A percentile compares a stretch with the other conserved stretches of the same genome.
Evolutionary conservation across 2,113 vertebrate genomes (phyloP).

Genomic region (Phrynosoma platyrhinos): DNA sequence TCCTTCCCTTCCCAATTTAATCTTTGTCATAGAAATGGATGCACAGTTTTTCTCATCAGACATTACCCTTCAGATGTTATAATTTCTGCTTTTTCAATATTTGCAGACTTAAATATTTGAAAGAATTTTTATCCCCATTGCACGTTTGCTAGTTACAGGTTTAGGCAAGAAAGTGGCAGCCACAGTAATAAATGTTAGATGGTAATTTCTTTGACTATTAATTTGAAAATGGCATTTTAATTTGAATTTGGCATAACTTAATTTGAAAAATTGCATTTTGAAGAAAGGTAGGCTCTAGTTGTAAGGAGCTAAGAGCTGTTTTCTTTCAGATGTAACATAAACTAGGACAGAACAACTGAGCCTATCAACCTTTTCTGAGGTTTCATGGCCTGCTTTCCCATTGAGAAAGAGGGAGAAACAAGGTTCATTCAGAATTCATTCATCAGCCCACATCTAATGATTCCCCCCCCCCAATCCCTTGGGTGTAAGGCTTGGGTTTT

Average conservation of each 20-base stretch:
- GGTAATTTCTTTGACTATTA: slow-evolving; percentile 51
- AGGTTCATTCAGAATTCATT: too few relatives aligned
- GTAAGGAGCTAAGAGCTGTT: too few relatives aligned
- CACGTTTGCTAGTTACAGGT: slow-evolving; percentile 41
- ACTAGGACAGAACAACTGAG: too few relatives aligned
- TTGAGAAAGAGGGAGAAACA: too few relatives aligned
- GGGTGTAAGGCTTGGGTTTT: too few relatives aligned
- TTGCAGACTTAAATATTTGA: slow-evolving; percentile 52
- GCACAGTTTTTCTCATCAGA: slow-evolving; percentile 64
- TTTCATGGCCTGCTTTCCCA: too few relatives aligned
- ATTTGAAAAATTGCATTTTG: slow-evolving; percentile 11
- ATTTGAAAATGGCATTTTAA: slow-evolving; percentile 51
- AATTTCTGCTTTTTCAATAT: slow-evolving; percentile 64
- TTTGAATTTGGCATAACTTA: slow-evolving; percentile 31
- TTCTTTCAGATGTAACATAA: slow-evolving; percentile 15
- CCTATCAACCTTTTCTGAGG: too few relatives aligned
- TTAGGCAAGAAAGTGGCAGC: slow-evolving; percentile 50
- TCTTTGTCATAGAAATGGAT: slow-evolving; percentile 64
- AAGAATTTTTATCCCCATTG: slow-evolving; percentile 61
- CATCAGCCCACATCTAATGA: too few relatives aligned
- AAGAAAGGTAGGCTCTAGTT: slow-evolving; percentile 12
- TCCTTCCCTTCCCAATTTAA: slow-evolving; percentile 61
- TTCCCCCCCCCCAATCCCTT: too few relatives aligned
- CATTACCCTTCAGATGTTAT: slow-evolving; percentile 63
- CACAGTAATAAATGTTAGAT: slow-evolving; percentile 41